Conservation (phyloP, 2,113 vertebrate genomes). For the Hypomesus transpacificus region DNA sequence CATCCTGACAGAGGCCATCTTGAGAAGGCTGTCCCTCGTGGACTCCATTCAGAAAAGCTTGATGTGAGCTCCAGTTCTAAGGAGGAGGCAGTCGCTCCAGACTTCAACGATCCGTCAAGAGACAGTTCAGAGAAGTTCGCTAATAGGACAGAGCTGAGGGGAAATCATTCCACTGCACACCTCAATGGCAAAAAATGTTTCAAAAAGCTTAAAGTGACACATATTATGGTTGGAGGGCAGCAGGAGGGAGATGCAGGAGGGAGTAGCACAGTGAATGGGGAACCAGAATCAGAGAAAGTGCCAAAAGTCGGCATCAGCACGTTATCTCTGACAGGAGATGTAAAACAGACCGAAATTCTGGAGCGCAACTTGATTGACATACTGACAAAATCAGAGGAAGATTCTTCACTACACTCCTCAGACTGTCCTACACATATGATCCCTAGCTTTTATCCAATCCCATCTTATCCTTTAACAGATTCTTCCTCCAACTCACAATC, state of each 20-base stretch:
- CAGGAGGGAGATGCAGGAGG: conserved; percentile 33
- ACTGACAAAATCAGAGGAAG: too few species aligned
- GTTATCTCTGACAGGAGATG: neutral
- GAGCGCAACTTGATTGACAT: too few species aligned
- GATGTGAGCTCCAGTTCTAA: conserved; percentile 16
- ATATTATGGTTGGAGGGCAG: conserved; percentile 34
- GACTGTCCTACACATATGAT: too few species aligned
- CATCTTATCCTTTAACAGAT: too few species aligned
- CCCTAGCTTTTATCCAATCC: too few species aligned
- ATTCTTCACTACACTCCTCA: too few species aligned
- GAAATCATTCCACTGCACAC: conserved; percentile 23
- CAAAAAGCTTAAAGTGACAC: conserved; percentile 62
- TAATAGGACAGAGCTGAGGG: conserved; percentile 2
- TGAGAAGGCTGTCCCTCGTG: conserved; percentile 11
- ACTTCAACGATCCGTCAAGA: conserved; percentile 21
- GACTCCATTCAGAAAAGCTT: too few species aligned
- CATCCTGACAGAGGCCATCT: conserved; percentile 22
- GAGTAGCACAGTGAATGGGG: neutral
- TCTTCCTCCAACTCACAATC: too few species aligned
- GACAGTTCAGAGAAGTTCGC: conserved; percentile 11
- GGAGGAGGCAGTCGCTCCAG: conserved; percentile 9
- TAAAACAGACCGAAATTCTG: neutral
- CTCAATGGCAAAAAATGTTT: conserved; percentile 61
- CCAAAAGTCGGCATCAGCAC: too few species aligned
- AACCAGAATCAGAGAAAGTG: neutral